A percentile compares a stretch with the other conserved stretches of the same genome.
phyloP scores from a whole-genome alignment of 2,888 invertebrate genomes.

The Proisotoma minuta region DNA sequence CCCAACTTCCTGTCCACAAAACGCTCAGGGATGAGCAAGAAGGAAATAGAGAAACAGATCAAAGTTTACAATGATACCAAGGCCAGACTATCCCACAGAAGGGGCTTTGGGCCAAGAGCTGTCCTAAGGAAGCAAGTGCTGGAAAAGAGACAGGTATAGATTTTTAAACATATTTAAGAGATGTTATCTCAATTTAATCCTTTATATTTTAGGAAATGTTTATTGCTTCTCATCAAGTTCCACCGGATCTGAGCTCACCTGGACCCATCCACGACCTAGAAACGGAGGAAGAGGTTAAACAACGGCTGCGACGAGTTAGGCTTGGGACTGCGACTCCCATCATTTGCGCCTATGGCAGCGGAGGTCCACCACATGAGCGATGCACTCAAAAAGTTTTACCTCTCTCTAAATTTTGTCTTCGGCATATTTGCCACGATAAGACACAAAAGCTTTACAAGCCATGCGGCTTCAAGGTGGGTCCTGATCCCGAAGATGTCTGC shows the following conservation, averaged over 20 bases:
- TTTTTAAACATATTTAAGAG: too few relatives aligned
- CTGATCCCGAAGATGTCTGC: not conserved
- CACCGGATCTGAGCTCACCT: not conserved
- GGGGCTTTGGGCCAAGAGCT: not conserved
- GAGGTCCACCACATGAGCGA: not conserved
- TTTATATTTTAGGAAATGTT: too few relatives aligned
- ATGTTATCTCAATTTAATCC: too few relatives aligned
- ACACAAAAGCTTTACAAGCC: not conserved
- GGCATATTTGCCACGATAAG: not conserved
- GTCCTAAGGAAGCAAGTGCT: not conserved
- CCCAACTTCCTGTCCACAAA: not conserved
- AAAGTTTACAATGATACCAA: not conserved
- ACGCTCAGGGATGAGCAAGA: not conserved
- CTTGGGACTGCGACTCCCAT: not conserved
- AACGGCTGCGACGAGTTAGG: not conserved
- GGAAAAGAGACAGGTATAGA: not conserved
- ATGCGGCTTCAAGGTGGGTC: not conserved
- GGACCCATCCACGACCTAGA: not conserved
- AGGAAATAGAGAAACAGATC: not conserved
- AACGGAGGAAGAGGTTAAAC: not conserved
- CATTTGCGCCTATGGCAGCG: not conserved
- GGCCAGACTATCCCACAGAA: not conserved
- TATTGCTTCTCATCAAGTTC: not conserved
- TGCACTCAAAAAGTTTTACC: not conserved
- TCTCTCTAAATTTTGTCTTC: not conserved